Evolutionary conservation across 2,888 invertebrate species (phyloP), one percentile per base, ranked within the genome.

Genomic region (Tortrix viridana): DNA sequence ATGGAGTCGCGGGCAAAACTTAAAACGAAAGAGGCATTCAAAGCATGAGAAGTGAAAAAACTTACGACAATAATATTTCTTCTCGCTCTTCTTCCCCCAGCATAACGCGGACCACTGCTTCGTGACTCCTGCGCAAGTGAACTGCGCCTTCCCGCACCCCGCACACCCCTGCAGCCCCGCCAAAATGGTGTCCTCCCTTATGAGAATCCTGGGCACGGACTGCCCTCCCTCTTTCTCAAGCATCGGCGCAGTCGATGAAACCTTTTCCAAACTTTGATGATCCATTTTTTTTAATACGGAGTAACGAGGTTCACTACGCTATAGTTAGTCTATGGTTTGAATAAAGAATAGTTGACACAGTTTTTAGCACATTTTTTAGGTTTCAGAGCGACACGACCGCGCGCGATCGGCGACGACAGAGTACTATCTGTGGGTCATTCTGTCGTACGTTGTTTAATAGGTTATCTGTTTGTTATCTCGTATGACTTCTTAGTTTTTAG

Each of bases 51-150:
- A 26, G 1, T 16, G 9, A 0, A 4, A 20, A 16, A 22, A 89
- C 90, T 89, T 68, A 92, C 92, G 73, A 22, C 81, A 83, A 65
- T 90, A 90, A 69, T 90, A 88, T 69, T 85, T 87, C 68, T 83
- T 85, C 22, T 86, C 88, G 0, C 86, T 79, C 23, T 85, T 81
- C 54, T 82, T 73, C 0, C 92, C 92, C 92, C 92, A 92, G 64
- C 92, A 92, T 1, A 92, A 65, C 16, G 83, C 86, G 0, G 89
- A 86, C 89, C 89, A 91, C 67, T 88, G 84, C 3, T 79, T 82
- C 57, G 85, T 84, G 0, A 87, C 85, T 2, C 86, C 86, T 0
- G 80, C 74, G 73, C 92, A 92, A 0, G 85, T 78, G 22, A 91
- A 88, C 64, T 85, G 85, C 0, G 85, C 78, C 7, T 76, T 75